phyloP scores from a whole-genome alignment of 2,113 vertebrate genomes.

The Neomonachus schauinslandi region DNA sequence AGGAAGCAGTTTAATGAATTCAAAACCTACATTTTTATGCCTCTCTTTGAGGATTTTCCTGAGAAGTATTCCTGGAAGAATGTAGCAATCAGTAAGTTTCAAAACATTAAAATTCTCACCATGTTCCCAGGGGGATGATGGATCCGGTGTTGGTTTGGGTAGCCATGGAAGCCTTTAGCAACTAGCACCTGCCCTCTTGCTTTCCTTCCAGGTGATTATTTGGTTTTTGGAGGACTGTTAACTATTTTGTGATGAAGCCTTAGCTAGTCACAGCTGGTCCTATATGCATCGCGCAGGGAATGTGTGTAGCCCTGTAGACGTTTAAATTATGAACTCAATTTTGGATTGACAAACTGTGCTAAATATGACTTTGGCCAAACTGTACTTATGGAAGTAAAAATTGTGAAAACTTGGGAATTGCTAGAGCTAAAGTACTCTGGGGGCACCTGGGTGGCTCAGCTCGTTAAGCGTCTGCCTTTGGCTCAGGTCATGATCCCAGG shows the following conservation, averaged over 20 bases:
- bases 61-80: background rate
- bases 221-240: background rate
- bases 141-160: background rate
- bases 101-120: background rate
- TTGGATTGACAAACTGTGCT: background rate
- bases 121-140: background rate
- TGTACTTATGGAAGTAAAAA: background rate
- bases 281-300: background rate
- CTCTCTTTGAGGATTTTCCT: background rate
- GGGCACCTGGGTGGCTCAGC: no score
- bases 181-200: background rate
- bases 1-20: background rate
- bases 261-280: background rate
- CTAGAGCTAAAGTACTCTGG: background rate
- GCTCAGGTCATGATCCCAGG: no score
- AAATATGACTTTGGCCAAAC: background rate
- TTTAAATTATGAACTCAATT: slow-evolving; percentile 43
- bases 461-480: no score
- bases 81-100: background rate
- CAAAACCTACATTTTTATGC: background rate
- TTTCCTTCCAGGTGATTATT: background rate
- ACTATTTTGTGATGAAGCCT: background rate
- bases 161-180: background rate
- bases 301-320: background rate
- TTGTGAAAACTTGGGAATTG: background rate